A percentile compares a stretch with the other conserved stretches of the same genome.
These are phyloP conservation scores for Serinus canaria DNA, from an alignment of 2,113 vertebrate species.

Conservation along the genomic window DNA sequence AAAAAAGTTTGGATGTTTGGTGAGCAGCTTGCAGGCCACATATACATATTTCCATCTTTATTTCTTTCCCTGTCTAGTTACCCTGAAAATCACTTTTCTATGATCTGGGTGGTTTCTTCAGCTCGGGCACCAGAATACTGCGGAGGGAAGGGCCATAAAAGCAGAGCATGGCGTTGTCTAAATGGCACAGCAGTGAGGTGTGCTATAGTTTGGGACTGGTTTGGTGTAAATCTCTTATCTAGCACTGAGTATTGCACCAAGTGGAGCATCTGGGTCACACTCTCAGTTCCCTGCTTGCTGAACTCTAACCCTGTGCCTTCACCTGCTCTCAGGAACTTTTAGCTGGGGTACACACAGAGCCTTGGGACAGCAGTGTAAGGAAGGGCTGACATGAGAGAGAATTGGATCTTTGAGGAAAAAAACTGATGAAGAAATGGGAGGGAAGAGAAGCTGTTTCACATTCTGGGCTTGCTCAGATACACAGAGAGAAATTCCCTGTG, in stretches of 20 bases:
- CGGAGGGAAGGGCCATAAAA: background rate
- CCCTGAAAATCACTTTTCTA: background rate
- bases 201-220: background rate
- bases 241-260: background rate
- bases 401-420: background rate
- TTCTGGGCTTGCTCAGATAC: background rate
- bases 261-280: background rate
- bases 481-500: background rate
- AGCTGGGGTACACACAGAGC: background rate
- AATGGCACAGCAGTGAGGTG: background rate
- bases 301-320: background rate
- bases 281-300: background rate
- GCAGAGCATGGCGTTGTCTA: background rate
- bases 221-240: background rate
- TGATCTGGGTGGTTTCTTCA: background rate
- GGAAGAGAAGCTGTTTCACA: background rate
- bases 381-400: background rate
- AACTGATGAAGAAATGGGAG: background rate
- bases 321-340: background rate
- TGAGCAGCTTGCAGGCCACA: background rate
- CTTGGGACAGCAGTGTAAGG: background rate
- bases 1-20: background rate
- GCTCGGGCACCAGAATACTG: background rate
- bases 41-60: fast-evolving
- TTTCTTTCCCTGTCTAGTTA: background rate